Conservation (phyloP, 2,888 invertebrate species). For the Nipponacmea schrenckii region DNA sequence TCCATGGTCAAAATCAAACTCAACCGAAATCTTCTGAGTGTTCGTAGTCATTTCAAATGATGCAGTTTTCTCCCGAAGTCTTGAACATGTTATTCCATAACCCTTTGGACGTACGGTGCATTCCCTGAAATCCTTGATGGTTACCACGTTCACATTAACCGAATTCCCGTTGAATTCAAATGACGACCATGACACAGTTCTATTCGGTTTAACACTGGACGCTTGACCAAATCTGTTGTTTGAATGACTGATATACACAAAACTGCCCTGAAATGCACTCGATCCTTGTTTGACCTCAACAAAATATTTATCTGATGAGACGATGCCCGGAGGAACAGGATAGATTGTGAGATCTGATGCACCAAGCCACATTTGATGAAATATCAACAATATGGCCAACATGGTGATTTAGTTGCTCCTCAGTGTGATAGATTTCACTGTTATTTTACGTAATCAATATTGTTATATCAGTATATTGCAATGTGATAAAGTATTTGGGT, state of each 20-base stretch:
- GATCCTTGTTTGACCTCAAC: conserved; percentile 13
- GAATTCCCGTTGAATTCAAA: conserved; percentile 24
- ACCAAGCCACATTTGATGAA: background rate
- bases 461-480: no score
- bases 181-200: conserved; percentile 30
- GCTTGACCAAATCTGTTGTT: conserved; percentile 13
- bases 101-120: conserved; percentile 25
- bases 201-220: conserved; percentile 8
- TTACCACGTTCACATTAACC: conserved; percentile 21
- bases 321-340: conserved; percentile 4
- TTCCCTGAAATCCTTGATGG: conserved; percentile 21
- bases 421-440: no score
- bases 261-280: conserved; percentile 10
- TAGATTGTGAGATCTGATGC: conserved; percentile 5
- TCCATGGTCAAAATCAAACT: conserved; percentile 21
- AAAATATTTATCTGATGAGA: conserved; percentile 13
- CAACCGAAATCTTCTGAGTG: conserved; percentile 19
- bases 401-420: no score
- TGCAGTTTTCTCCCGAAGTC: conserved; percentile 21
- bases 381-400: no score
- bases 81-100: conserved; percentile 21
- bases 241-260: conserved; percentile 16
- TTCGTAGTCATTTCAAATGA: conserved; percentile 12
- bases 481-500: no score
- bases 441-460: no score